Conservation (phyloP, 2,888 invertebrate genomes). For the Serrognathus titanus region DNA sequence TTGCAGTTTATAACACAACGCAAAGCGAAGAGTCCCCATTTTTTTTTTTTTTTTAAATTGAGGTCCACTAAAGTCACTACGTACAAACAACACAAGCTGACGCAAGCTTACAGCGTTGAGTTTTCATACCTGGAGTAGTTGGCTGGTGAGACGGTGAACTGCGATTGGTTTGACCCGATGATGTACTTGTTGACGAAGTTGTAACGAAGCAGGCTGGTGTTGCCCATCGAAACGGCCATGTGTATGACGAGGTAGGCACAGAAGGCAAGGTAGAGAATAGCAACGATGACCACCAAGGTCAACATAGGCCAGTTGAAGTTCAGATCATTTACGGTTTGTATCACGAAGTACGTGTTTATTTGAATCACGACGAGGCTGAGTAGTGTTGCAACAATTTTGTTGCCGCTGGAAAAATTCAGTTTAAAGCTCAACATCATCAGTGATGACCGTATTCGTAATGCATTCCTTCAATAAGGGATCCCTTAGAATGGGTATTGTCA, state of each 20-base stretch:
- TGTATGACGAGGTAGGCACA: slow-evolving; percentile 72
- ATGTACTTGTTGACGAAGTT: slow-evolving; percentile 58
- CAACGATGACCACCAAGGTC: slow-evolving; percentile 54
- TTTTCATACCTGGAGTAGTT: slow-evolving; percentile 58
- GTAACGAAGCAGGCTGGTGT: slow-evolving; percentile 52
- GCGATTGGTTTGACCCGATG: slow-evolving; percentile 52
- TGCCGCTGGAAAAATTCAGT: slow-evolving; percentile 55
- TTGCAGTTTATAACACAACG: too few relatives aligned
- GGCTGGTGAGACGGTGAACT: slow-evolving; percentile 52
- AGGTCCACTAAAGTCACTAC: not conserved
- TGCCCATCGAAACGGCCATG: slow-evolving; percentile 66
- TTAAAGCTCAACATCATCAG: too few relatives aligned
- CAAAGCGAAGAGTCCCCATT: too few relatives aligned
- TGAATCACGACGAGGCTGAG: slow-evolving; percentile 68
- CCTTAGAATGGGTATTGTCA: too few relatives aligned
- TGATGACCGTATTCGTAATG: too few relatives aligned
- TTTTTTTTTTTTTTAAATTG: too few relatives aligned
- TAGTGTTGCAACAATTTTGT: slow-evolving; percentile 64
- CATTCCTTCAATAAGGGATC: too few relatives aligned
- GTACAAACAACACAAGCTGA: not conserved
- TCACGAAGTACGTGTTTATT: slow-evolving; percentile 78
- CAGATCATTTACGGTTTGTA: slow-evolving; percentile 54
- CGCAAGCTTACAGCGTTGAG: not conserved
- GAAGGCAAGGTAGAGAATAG: slow-evolving; percentile 66
- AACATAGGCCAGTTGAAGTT: slow-evolving; percentile 50